These are phyloP conservation scores for Quadriops clusia DNA, from an alignment of 2,888 invertebrate species.

Conservation along the genomic window DNA sequence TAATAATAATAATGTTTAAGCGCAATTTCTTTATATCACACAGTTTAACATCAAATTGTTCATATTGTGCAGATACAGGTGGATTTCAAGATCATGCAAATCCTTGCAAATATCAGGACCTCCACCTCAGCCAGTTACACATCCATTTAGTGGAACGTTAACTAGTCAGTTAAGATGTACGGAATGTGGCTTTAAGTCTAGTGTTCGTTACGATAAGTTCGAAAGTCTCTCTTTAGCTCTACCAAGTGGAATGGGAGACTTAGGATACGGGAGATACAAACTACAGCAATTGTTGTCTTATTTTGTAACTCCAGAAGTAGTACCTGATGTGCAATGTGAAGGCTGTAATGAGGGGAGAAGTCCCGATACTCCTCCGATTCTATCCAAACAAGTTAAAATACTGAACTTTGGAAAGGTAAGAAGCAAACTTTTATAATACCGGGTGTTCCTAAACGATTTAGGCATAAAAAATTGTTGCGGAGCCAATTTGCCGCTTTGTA, in stretches of 20 bases:
- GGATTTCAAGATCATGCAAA: constrained; percentile 40
- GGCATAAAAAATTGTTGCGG: no score
- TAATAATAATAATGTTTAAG: not conserved
- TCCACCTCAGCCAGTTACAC: constrained; percentile 39
- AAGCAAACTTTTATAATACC: constrained; percentile 4
- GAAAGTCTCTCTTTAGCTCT: constrained; percentile 78
- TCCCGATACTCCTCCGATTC: constrained; percentile 35
- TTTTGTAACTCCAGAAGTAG: constrained; percentile 76
- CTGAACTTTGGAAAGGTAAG: constrained; percentile 63
- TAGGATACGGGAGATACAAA: constrained; percentile 50
- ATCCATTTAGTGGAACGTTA: constrained; percentile 64
- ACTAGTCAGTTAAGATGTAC: constrained; percentile 68
- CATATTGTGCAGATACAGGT: constrained; percentile 30
- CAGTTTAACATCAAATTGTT: no score
- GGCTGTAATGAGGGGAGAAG: constrained; percentile 46
- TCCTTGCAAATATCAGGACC: constrained; percentile 41
- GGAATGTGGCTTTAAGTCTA: constrained; percentile 62
- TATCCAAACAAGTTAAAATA: constrained; percentile 55
- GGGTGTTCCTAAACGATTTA: no score
- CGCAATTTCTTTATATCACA: no score
- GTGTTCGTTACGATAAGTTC: constrained; percentile 85
- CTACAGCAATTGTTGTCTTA: constrained; percentile 63
- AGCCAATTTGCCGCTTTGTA: no score
- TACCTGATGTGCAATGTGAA: constrained; percentile 73
- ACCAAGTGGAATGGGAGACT: constrained; percentile 48